Evolutionary conservation across 2,888 invertebrate species (phyloP).

Genomic region (Ctenicera cuprea): DNA sequence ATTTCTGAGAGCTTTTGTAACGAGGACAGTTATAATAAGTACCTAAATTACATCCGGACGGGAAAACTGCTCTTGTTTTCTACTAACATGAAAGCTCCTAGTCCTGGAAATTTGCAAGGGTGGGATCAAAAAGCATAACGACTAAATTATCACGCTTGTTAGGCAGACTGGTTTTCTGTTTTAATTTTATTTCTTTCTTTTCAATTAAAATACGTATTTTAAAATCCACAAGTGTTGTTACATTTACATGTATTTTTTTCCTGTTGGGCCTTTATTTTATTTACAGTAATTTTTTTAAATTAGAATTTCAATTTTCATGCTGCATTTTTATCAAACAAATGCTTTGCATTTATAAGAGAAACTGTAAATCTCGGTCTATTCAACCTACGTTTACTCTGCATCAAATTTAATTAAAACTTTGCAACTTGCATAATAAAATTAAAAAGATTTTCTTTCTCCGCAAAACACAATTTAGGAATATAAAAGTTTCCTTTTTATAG

Average conservation of each 20-base stretch:
- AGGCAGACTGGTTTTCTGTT: too few species aligned
- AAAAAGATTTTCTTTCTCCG: not conserved
- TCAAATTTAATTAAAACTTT: constrained; percentile 19
- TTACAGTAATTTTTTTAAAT: too few species aligned
- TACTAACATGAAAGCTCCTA: not conserved
- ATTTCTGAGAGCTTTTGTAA: too few species aligned
- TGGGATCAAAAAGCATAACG: not conserved
- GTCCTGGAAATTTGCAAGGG: not conserved
- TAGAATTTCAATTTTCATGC: too few species aligned
- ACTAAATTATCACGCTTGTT: not conserved
- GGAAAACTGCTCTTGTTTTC: not conserved
- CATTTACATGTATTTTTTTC: too few species aligned
- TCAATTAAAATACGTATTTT: not conserved
- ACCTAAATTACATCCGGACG: not conserved
- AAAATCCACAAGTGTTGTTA: not conserved
- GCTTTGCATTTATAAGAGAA: too few species aligned
- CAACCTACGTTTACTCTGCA: not conserved
- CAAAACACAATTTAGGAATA: not conserved
- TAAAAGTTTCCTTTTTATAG: constrained; percentile 7
- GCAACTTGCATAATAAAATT: constrained; percentile 3
- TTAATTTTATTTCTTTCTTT: not conserved
- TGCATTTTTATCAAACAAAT: too few species aligned
- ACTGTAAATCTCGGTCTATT: not conserved
- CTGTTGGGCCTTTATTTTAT: too few species aligned
- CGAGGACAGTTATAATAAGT: too few species aligned